These are phyloP conservation scores for Biston stratarius DNA, from an alignment of 2,888 invertebrate species.

Conservation along the genomic window DNA sequence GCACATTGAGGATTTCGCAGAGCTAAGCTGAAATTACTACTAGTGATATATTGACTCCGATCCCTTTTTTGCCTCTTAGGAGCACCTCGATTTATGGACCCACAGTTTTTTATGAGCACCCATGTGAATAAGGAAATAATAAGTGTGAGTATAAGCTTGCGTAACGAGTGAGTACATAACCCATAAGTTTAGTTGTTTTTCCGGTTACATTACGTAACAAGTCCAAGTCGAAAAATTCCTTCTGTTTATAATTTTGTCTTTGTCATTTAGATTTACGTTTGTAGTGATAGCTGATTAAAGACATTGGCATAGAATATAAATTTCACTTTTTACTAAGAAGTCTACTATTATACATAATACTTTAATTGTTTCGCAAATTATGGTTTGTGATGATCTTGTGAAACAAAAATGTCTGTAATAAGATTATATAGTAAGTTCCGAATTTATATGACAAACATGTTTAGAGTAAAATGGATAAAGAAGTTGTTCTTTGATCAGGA, in stretches of 20 bases:
- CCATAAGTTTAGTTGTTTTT: slow-evolving; percentile 29
- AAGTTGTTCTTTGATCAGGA: slow-evolving; percentile 20
- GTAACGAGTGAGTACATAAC: slow-evolving; percentile 37
- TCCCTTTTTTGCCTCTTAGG: slow-evolving; percentile 42
- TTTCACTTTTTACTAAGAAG: too few relatives aligned
- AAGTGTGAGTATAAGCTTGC: slow-evolving; percentile 27
- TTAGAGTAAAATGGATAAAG: slow-evolving; percentile 1
- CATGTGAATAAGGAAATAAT: slow-evolving; percentile 39
- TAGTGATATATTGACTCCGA: slow-evolving; percentile 36
- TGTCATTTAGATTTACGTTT: background rate
- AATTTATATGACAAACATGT: background rate
- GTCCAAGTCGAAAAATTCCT: slow-evolving; percentile 18
- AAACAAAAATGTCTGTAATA: too few relatives aligned
- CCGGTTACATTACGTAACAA: slow-evolving; percentile 18
- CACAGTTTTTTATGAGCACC: slow-evolving; percentile 38
- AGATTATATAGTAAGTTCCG: background rate
- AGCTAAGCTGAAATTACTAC: slow-evolving; percentile 37
- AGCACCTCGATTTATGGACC: slow-evolving; percentile 38
- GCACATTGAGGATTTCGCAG: slow-evolving; percentile 31
- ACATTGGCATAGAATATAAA: too few relatives aligned
- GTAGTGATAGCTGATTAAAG: background rate
- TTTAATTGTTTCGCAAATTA: too few relatives aligned
- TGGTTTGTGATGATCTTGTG: too few relatives aligned
- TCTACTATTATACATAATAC: too few relatives aligned
- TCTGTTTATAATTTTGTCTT: slow-evolving; percentile 5